phyloP scores from a whole-genome alignment of 2,113 vertebrate species.

The Copsychus sechellarum region DNA sequence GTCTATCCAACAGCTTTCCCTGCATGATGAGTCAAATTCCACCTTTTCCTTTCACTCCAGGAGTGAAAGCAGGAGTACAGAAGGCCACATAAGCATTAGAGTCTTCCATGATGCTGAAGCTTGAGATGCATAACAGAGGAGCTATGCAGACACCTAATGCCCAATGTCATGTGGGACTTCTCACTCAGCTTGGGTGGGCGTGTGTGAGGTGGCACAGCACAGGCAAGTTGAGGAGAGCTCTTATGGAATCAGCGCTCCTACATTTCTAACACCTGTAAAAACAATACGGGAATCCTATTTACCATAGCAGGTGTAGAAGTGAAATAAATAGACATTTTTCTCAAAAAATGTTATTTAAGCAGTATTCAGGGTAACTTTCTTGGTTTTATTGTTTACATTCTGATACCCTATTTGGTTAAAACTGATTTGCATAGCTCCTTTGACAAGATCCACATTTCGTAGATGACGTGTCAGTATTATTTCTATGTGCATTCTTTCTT shows the following conservation, averaged over 20 bases:
- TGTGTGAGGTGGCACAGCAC: neutral
- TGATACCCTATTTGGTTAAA: neutral
- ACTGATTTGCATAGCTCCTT: neutral
- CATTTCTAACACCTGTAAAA: neutral
- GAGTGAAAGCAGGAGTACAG: neutral
- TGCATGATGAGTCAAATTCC: neutral
- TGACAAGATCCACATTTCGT: neutral
- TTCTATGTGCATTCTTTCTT: neutral
- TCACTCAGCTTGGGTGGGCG: neutral
- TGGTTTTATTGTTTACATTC: neutral
- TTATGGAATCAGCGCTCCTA: neutral
- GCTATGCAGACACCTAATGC: neutral
- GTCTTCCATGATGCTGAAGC: neutral
- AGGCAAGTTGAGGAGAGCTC: neutral
- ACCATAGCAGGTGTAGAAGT: neutral
- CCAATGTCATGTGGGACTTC: fast-evolving
- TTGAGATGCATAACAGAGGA: neutral
- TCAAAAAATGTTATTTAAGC: neutral
- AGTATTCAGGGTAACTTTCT: neutral
- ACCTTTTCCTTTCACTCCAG: neutral
- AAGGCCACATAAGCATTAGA: neutral
- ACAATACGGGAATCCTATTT: neutral
- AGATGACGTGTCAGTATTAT: neutral
- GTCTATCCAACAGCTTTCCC: neutral
- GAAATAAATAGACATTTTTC: neutral